phyloP scores from a whole-genome alignment of 2,888 invertebrate species.

The Thera britannica region DNA sequence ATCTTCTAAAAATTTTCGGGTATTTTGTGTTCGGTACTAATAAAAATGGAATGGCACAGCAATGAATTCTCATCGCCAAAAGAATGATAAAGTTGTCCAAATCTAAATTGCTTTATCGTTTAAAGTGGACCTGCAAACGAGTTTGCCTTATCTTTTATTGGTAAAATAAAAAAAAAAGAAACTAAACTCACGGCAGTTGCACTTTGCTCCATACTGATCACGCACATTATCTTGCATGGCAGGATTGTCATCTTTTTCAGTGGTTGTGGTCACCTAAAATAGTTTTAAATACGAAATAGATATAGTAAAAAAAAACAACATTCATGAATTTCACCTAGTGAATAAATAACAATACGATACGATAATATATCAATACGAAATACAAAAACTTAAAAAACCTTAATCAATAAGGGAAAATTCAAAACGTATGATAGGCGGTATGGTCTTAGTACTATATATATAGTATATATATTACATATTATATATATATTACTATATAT shows the following conservation, averaged over 20 bases:
- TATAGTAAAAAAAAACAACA: too few species aligned
- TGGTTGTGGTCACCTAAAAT: slow-evolving; percentile 46
- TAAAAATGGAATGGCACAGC: slow-evolving; percentile 10
- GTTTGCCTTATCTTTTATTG: slow-evolving; percentile 10
- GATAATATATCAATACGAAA: too few species aligned
- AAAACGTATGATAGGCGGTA: too few species aligned
- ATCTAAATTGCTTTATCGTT: slow-evolving; percentile 25
- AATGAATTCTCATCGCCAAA: not conserved
- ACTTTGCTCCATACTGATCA: slow-evolving; percentile 53
- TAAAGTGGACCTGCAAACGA: slow-evolving; percentile 2
- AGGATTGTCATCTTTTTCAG: slow-evolving; percentile 37
- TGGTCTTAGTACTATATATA: too few species aligned
- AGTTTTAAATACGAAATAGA: too few species aligned
- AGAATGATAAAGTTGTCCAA: slow-evolving; percentile 7
- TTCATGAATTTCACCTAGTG: too few species aligned
- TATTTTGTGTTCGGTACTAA: slow-evolving; percentile 4
- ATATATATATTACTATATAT: too few species aligned
- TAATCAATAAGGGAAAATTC: too few species aligned
- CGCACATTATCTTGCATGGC: slow-evolving; percentile 37
- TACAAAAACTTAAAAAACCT: too few species aligned
- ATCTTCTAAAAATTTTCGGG: not conserved
- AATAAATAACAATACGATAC: too few species aligned
- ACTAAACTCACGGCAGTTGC: slow-evolving; percentile 71
- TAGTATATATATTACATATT: too few species aligned
- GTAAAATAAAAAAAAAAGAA: slow-evolving; percentile 5